Evolutionary conservation across 92 coral and sea anemone species (phyloP).

Genomic region (Phenganax marumi): DNA sequence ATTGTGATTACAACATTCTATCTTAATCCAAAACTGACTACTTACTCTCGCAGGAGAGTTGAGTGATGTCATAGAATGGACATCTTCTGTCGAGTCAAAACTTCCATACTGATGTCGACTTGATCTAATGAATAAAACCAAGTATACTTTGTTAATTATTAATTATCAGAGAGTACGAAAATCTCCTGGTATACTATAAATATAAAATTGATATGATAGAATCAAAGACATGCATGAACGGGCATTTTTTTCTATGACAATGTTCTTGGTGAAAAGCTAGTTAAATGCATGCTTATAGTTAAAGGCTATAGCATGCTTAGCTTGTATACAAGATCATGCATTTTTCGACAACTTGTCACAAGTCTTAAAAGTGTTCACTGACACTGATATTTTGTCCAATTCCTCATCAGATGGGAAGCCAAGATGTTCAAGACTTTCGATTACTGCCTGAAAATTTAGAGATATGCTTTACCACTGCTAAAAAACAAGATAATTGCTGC

Average conservation of each 20-base stretch:
- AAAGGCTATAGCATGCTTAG: no score
- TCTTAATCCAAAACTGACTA: not conserved
- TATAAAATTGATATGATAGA: no score
- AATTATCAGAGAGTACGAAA: not conserved
- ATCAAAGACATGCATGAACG: no score
- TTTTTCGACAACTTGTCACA: not conserved
- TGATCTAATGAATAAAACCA: conserved; percentile 25
- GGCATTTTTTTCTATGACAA: no score
- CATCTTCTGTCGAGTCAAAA: conserved; percentile 55
- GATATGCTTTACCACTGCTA: not conserved
- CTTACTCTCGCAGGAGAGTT: conserved; percentile 57
- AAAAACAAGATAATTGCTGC: no score
- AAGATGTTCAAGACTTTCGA: conserved; percentile 84
- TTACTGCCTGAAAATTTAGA: conserved; percentile 65
- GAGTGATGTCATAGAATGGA: conserved; percentile 34
- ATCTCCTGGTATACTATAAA: no score
- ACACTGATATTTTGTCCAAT: conserved; percentile 83
- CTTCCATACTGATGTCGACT: conserved; percentile 53
- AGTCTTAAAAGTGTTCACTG: not conserved
- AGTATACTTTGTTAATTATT: not conserved
- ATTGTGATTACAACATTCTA: not conserved
- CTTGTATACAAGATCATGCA: no score
- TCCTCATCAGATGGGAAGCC: conserved; percentile 90
- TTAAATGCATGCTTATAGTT: no score
- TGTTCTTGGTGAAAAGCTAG: no score